A percentile compares a stretch with the other conserved stretches of the same genome.
These are phyloP conservation scores for Seriola aureovittata DNA, from an alignment of 2,113 vertebrate genomes.

Conservation along the genomic window DNA sequence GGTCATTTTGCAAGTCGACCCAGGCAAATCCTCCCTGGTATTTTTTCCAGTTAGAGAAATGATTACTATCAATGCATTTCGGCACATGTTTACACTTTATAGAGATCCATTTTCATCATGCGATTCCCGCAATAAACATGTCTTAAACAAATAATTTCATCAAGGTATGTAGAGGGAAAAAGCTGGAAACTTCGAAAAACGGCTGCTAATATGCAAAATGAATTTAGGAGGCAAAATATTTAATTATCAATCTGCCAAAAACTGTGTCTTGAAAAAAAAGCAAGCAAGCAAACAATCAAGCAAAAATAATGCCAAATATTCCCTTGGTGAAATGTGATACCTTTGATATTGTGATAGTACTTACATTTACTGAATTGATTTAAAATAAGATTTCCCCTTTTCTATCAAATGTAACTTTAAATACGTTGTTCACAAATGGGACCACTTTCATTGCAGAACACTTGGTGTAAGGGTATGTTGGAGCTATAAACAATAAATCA, in stretches of 20 bases:
- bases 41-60: slow-evolving; percentile 65
- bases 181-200: not conserved
- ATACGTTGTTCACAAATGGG: not conserved
- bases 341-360: slow-evolving; percentile 9
- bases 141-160: slow-evolving; percentile 8
- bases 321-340: not conserved
- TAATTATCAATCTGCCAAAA: slow-evolving; percentile 10
- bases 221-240: slow-evolving; percentile 21
- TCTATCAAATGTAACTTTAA: not conserved
- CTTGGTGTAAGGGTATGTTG: not conserved
- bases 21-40: slow-evolving; percentile 63
- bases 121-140: not conserved
- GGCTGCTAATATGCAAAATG: slow-evolving; percentile 1
- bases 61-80: slow-evolving; percentile 57
- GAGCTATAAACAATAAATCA: slow-evolving; percentile 13
- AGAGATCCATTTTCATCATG: slow-evolving; percentile 31
- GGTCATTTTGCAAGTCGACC: slow-evolving; percentile 77
- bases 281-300: not conserved
- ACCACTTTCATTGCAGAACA: not conserved
- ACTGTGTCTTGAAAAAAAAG: not conserved
- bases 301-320: not conserved
- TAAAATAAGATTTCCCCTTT: not conserved
- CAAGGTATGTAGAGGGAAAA: not conserved
- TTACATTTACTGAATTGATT: slow-evolving; percentile 1
- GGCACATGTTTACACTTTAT: slow-evolving; percentile 39